phyloP scores from a whole-genome alignment of 2,888 invertebrate genomes.

The Adelognathus sp. region DNA sequence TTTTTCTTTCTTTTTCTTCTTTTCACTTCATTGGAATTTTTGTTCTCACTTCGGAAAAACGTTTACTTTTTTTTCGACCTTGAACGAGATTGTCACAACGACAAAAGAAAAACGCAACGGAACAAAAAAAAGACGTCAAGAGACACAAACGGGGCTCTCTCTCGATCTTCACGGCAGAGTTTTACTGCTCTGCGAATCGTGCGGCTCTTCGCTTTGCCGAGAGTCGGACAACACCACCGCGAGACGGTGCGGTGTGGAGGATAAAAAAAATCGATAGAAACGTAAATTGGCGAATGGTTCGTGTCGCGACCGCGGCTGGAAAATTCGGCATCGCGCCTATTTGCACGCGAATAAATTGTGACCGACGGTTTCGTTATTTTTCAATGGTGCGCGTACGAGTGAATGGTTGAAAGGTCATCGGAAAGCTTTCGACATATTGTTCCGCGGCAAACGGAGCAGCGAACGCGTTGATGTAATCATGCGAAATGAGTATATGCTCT shows the following conservation, averaged over 20 bases:
- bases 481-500: neutral
- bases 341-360: no score
- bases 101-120: neutral
- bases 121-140: neutral
- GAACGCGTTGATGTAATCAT: neutral
- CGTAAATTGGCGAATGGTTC: slow-evolving; percentile 27
- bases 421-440: no score
- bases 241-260: slow-evolving; percentile 25
- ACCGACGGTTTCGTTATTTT: no score
- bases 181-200: neutral
- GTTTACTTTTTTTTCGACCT: no score
- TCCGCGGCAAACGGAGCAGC: neutral
- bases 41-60: no score
- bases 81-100: neutral
- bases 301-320: slow-evolving; percentile 10
- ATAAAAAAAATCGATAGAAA: slow-evolving; percentile 23
- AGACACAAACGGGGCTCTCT: neutral
- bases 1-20: no score
- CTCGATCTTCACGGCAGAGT: neutral
- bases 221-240: slow-evolving; percentile 40
- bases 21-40: no score
- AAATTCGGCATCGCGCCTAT: no score
- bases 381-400: no score
- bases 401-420: no score
- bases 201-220: slow-evolving; percentile 8